Percentiles rank a stretch among this genome's conserved stretches.
Conservation (phyloP, 1,140 invertebrate genomes). For the Laupala kohalensis region DNA sequence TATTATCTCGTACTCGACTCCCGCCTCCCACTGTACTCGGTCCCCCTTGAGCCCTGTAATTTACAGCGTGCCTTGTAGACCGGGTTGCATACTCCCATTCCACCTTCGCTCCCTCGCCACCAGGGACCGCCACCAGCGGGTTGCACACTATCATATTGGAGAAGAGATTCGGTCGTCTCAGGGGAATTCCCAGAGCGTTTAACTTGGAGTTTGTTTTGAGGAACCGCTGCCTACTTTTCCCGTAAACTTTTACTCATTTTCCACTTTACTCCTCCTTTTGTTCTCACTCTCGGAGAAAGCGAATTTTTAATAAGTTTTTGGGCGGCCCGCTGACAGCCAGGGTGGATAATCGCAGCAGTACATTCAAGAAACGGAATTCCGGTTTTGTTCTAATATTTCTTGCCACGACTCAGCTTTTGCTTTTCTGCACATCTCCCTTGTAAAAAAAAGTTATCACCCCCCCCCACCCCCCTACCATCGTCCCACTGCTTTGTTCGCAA, state of each 20-base stretch:
- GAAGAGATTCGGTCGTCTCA: neutral
- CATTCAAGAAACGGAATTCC: neutral
- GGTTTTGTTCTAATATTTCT: neutral
- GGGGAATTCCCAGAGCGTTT: neutral
- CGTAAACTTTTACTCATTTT: neutral
- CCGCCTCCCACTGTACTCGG: neutral
- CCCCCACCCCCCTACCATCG: too few relatives aligned
- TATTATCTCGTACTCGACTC: neutral
- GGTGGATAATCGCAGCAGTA: neutral
- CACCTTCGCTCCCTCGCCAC: too few relatives aligned
- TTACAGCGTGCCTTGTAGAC: neutral
- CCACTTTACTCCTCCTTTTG: neutral
- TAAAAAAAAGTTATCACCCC: too few relatives aligned
- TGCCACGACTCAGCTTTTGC: neutral
- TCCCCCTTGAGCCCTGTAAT: neutral
- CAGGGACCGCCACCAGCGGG: neutral
- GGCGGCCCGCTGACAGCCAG: neutral
- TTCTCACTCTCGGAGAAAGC: neutral
- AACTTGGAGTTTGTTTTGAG: neutral
- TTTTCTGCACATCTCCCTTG: too few relatives aligned
- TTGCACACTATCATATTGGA: neutral
- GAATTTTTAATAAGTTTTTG: neutral
- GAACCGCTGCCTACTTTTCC: neutral
- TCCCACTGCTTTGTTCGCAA: too few relatives aligned
- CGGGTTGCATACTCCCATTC: too few relatives aligned